Evolutionary conservation across 1,140 invertebrate species (phyloP).

Genomic region (Drosophila lowei): DNA sequence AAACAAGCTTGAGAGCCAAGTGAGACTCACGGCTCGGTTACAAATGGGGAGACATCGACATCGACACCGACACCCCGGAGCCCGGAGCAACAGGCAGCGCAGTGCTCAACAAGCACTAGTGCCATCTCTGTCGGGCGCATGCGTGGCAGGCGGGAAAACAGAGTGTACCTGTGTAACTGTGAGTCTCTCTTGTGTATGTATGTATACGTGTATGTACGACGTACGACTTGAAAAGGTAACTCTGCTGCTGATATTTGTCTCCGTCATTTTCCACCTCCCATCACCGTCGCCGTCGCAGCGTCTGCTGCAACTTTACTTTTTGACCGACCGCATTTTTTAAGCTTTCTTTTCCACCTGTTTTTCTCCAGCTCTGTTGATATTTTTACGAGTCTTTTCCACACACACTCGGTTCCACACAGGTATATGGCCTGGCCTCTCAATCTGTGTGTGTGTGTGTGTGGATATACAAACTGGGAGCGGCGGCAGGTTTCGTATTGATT

Average conservation of each 20-base stretch:
- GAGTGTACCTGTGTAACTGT: conserved; percentile 16
- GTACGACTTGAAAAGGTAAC: conserved; percentile 67
- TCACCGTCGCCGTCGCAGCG: conserved; percentile 44
- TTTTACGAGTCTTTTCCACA: conserved; percentile 57
- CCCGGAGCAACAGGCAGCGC: conserved; percentile 26
- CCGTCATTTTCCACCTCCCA: conserved; percentile 22
- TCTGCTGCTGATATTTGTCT: conserved; percentile 55
- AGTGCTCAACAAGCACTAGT: conserved; percentile 25
- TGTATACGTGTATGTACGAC: conserved; percentile 30
- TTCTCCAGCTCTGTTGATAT: conserved; percentile 70
- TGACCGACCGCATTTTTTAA: conserved; percentile 80
- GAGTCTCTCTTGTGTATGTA: conserved; percentile 3
- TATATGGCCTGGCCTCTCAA: conserved; percentile 2
- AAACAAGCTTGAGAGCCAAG: conserved; percentile 54
- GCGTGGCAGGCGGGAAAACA: conserved; percentile 44
- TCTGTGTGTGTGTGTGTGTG: conserved; percentile 34
- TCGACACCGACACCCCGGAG: conserved; percentile 65
- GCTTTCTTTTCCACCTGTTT: conserved; percentile 82
- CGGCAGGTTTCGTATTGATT: conserved; percentile 78
- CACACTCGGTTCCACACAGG: conserved; percentile 38
- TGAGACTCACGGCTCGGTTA: conserved; percentile 51
- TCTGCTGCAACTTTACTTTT: conserved; percentile 70
- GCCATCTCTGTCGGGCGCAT: conserved; percentile 67
- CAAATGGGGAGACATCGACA: conserved; percentile 41
- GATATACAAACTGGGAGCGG: conserved; percentile 69